These are phyloP conservation scores for Pionites leucogaster DNA, from an alignment of 2,113 vertebrate species.

Conservation along the genomic window DNA sequence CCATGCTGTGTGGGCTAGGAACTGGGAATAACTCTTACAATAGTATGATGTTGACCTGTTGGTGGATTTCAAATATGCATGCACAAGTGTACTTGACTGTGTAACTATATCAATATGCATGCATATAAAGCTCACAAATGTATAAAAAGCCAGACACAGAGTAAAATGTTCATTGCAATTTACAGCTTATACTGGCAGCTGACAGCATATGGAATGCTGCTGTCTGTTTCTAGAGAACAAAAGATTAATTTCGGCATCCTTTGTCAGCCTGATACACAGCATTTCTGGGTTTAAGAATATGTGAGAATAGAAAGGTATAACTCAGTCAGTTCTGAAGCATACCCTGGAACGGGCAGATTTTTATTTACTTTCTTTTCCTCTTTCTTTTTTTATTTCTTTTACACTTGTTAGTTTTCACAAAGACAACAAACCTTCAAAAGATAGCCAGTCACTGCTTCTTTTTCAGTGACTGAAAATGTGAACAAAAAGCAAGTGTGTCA, in stretches of 20 bases:
- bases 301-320: background rate
- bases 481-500: background rate
- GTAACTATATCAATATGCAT: background rate
- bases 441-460: background rate
- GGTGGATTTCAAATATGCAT: background rate
- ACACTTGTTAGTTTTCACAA: background rate
- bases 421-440: background rate
- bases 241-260: background rate
- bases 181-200: background rate
- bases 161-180: background rate
- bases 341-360: background rate
- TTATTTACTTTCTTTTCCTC: background rate
- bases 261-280: background rate
- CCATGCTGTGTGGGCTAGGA: background rate
- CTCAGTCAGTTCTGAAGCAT: background rate
- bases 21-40: background rate
- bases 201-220: background rate
- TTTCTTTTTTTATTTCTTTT: background rate
- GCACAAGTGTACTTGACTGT: background rate
- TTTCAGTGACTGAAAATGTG: background rate
- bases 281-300: background rate
- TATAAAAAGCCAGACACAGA: background rate
- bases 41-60: background rate
- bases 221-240: background rate
- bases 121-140: background rate